Conservation (phyloP, 1,140 invertebrate genomes). For the Melitaea cinxia region DNA sequence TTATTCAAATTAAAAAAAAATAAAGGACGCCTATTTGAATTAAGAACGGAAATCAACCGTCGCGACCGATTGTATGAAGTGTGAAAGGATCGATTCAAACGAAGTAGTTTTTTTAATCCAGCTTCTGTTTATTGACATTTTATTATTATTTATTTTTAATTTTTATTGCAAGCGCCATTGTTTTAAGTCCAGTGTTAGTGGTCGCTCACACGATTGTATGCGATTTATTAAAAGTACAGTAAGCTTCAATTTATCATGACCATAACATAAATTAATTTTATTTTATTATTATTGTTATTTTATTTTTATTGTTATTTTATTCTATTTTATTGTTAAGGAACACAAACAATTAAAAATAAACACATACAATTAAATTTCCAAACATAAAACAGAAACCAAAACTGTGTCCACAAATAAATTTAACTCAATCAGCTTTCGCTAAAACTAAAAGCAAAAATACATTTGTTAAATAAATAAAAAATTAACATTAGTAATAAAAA, state of each 20-base stretch:
- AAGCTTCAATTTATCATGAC: not conserved
- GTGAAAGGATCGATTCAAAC: slow-evolving; percentile 78
- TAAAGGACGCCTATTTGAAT: slow-evolving; percentile 73
- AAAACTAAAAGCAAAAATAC: too few relatives aligned
- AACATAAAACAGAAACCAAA: too few relatives aligned
- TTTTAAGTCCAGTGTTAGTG: slow-evolving; percentile 34
- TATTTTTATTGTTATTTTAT: too few relatives aligned
- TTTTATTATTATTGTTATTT: too few relatives aligned
- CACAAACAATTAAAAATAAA: too few relatives aligned
- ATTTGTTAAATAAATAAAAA: too few relatives aligned
- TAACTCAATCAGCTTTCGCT: too few relatives aligned
- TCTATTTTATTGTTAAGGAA: too few relatives aligned
- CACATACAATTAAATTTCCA: too few relatives aligned
- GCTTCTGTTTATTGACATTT: slow-evolving; percentile 68
- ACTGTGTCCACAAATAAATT: too few relatives aligned
- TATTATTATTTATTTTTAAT: slow-evolving; percentile 52
- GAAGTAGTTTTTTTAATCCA: slow-evolving; percentile 61
- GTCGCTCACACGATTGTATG: slow-evolving; percentile 23
- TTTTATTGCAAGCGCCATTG: slow-evolving; percentile 39
- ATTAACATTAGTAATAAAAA: too few relatives aligned
- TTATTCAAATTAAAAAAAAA: slow-evolving; percentile 49
- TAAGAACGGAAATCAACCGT: slow-evolving; percentile 79
- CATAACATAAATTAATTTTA: too few relatives aligned
- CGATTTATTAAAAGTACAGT: slow-evolving; percentile 16
- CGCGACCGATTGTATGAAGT: slow-evolving; percentile 74